Percentiles rank a stretch among this genome's conserved stretches.
Evolutionary conservation across 2,888 invertebrate genomes (phyloP).

Genomic region (Xylophagus ater): DNA sequence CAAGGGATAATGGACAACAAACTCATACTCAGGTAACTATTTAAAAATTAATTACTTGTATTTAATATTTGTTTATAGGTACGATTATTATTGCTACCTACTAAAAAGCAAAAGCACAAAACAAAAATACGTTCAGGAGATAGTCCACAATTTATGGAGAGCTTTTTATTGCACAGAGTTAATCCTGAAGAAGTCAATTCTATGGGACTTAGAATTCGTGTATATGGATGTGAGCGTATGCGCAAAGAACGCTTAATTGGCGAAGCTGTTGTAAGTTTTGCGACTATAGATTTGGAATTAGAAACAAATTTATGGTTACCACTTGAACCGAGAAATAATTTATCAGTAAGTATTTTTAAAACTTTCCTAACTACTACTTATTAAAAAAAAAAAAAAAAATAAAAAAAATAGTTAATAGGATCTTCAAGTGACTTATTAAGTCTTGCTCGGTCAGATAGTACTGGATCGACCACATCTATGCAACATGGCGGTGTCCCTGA

Average conservation of each 20-base stretch:
- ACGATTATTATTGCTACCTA: conserved; percentile 74
- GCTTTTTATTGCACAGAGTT: conserved; percentile 80
- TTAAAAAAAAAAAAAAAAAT: neutral
- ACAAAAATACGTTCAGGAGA: conserved; percentile 86
- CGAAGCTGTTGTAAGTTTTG: conserved; percentile 82
- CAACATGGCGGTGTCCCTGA: conserved; percentile 85
- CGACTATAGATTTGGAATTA: conserved; percentile 76
- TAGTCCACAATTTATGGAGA: conserved; percentile 84
- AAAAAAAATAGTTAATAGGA: conserved; percentile 43
- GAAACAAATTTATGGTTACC: conserved; percentile 86
- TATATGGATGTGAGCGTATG: conserved; percentile 90
- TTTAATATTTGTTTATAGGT: conserved; percentile 46
- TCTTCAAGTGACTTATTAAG: conserved; percentile 57
- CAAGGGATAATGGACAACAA: conserved; percentile 54
- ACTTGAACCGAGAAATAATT: conserved; percentile 58
- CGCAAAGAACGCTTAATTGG: conserved; percentile 83
- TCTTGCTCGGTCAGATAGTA: conserved; percentile 83
- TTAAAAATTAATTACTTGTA: neutral
- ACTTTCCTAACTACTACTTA: neutral
- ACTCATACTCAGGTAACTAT: conserved; percentile 52
- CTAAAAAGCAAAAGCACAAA: conserved; percentile 89
- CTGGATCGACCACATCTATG: conserved; percentile 87
- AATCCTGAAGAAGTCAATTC: conserved; percentile 92
- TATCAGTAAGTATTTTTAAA: conserved; percentile 38
- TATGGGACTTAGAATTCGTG: conserved; percentile 78